Conservation (phyloP, 2,888 invertebrate genomes). For the Diadromus collaris region DNA sequence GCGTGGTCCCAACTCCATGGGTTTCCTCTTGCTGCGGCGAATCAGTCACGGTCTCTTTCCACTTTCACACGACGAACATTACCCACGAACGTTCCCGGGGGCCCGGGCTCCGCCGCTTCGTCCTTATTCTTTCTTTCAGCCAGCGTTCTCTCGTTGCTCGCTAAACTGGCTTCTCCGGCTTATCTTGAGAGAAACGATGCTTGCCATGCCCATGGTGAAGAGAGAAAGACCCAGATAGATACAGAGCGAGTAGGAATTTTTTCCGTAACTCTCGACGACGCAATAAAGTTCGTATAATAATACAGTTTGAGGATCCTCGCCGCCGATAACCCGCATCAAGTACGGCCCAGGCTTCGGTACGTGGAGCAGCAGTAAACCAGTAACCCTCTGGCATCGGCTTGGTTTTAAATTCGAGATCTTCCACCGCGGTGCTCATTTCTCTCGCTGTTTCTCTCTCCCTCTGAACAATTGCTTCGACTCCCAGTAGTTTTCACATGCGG, state of each 20-base stretch:
- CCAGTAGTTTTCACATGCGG: constrained; percentile 34
- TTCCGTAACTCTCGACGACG: constrained; percentile 59
- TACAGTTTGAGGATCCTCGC: constrained; percentile 54
- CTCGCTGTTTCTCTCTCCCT: constrained; percentile 1
- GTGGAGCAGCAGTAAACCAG: constrained; percentile 54
- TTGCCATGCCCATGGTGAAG: no score
- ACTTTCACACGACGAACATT: constrained; percentile 24
- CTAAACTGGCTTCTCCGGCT: constrained; percentile 27
- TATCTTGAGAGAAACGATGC: not conserved
- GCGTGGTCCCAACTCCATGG: not conserved
- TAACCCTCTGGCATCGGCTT: constrained; percentile 48
- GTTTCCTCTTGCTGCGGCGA: not conserved
- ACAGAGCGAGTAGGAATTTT: constrained; percentile 29
- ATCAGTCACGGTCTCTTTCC: constrained; percentile 28
- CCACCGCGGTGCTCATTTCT: constrained; percentile 36
- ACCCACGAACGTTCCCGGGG: not conserved
- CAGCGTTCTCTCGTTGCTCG: constrained; percentile 12
- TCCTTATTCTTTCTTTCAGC: constrained; percentile 34
- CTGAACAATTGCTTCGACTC: constrained; percentile 3
- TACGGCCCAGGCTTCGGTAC: constrained; percentile 36
- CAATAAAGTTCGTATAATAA: constrained; percentile 64
- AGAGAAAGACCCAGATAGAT: not conserved
- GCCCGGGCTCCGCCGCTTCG: constrained; percentile 1
- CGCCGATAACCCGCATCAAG: constrained; percentile 55
- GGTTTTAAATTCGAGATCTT: constrained; percentile 53